phyloP scores from a whole-genome alignment of 1,140 invertebrate species.

The Homarus americanus region DNA sequence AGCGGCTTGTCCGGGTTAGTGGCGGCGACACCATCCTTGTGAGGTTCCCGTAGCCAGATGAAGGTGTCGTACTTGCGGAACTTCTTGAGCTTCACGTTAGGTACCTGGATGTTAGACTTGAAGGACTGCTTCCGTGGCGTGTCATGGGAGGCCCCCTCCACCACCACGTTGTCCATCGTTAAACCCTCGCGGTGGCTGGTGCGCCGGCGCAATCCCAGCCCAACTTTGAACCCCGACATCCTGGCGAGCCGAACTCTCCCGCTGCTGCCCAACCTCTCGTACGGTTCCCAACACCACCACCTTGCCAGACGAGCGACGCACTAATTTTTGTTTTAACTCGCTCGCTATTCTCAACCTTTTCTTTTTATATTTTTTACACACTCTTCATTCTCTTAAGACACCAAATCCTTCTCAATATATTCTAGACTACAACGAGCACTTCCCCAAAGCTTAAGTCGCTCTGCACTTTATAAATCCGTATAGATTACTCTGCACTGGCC shows the following conservation, averaged over 20 bases:
- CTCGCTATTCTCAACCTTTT: not conserved
- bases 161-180: conserved; percentile 68
- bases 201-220: conserved; percentile 73
- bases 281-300: conserved; percentile 29
- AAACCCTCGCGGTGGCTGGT: conserved; percentile 70
- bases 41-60: conserved; percentile 72
- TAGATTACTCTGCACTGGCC: not conserved
- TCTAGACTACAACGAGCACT: no score
- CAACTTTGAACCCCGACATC: conserved; percentile 74
- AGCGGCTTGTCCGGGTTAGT: conserved; percentile 67
- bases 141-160: conserved; percentile 35
- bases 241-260: conserved; percentile 13
- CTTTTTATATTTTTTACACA: not conserved
- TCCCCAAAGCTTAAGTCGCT: no score
- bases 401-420: no score
- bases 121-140: conserved; percentile 70
- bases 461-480: conserved; percentile 9
- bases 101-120: conserved; percentile 68
- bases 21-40: conserved; percentile 50
- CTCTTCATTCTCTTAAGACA: no score
- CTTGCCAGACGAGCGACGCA: conserved; percentile 7
- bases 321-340: no score
- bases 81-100: conserved; percentile 70
- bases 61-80: conserved; percentile 74
- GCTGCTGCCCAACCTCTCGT: conserved; percentile 56